Evolutionary conservation across 2,888 invertebrate species (phyloP).

Genomic region (Sepioteuthis lessoniana): DNA sequence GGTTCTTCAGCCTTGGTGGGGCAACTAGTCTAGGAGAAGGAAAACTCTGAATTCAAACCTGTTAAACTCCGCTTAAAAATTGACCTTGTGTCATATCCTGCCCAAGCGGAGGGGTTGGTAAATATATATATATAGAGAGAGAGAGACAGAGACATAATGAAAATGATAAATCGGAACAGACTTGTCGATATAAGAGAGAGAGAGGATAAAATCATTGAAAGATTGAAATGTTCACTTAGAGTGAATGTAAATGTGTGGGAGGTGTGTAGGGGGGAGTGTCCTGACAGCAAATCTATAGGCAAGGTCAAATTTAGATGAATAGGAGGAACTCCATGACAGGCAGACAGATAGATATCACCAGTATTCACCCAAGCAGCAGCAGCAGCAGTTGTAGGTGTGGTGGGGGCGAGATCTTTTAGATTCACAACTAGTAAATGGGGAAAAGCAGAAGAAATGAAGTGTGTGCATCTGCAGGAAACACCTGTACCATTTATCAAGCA

Average conservation of each 20-base stretch:
- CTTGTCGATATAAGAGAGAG: background rate
- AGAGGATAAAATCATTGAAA: background rate
- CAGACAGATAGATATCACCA: constrained; percentile 33
- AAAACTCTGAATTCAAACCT: too few species aligned
- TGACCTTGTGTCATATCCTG: too few species aligned
- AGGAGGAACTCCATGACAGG: background rate
- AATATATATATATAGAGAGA: background rate
- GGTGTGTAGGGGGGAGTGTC: background rate
- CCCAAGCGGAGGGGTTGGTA: too few species aligned
- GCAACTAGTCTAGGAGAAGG: too few species aligned
- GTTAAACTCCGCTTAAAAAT: too few species aligned
- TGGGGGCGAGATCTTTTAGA: background rate
- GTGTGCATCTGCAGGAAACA: background rate
- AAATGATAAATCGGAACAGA: too few species aligned
- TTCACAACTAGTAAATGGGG: background rate
- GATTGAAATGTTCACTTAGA: background rate
- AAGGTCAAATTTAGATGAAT: constrained; percentile 11
- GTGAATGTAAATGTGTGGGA: background rate
- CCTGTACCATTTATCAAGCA: background rate
- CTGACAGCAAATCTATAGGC: constrained; percentile 12
- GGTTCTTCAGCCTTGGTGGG: too few species aligned
- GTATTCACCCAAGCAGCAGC: background rate
- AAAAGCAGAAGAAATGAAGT: background rate
- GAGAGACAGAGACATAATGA: too few species aligned
- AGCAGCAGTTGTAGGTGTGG: too few species aligned